Conservation (phyloP, 2,797 vertebrate species). For the Epinephelus awoara region DNA sequence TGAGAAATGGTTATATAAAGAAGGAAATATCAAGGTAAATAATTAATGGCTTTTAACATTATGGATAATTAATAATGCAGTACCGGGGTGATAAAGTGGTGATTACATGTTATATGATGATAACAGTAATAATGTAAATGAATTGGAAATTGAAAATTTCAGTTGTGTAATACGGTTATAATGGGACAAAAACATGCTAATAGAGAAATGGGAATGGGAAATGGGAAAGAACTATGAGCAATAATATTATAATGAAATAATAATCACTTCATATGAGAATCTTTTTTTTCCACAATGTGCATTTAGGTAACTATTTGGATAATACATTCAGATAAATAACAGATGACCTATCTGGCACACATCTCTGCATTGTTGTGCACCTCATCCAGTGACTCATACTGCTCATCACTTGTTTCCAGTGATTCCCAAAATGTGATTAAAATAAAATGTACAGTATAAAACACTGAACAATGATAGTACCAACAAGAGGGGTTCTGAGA, state of each 20-base stretch:
- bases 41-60: background rate
- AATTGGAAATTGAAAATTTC: background rate
- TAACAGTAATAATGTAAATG: conserved; percentile 1
- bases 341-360: background rate
- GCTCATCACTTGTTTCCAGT: conserved; percentile 4
- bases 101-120: background rate
- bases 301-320: background rate
- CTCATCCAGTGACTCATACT: background rate
- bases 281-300: no score
- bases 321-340: conserved; percentile 10
- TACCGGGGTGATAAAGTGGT: background rate
- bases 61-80: background rate
- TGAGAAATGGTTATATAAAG: conserved; percentile 11
- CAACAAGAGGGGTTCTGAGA: background rate
- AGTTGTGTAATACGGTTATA: background rate
- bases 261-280: no score
- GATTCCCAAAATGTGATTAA: conserved; percentile 4
- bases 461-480: background rate
- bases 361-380: background rate
- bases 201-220: no score
- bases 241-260: no score
- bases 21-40: conserved; percentile 18
- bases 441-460: background rate
- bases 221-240: no score
- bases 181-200: background rate